These are phyloP conservation scores for Parazoanthus darwini DNA, from an alignment of 92 coral and sea anemone species.

Conservation along the genomic window DNA sequence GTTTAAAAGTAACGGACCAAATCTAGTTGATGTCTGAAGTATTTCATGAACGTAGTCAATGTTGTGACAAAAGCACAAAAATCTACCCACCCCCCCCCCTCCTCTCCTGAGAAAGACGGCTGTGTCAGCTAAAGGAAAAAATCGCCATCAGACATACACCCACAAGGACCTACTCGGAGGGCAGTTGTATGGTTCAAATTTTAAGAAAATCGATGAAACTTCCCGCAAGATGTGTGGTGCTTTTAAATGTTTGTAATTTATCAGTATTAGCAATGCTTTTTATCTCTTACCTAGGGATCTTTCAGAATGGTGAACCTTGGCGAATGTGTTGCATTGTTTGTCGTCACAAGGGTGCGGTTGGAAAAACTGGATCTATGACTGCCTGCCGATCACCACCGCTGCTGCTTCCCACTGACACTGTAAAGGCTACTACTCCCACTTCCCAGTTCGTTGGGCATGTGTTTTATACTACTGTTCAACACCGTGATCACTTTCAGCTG, in stretches of 20 bases:
- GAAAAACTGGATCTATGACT: neutral
- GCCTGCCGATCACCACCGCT: neutral
- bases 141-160: too few species aligned
- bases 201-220: neutral
- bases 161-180: too few species aligned
- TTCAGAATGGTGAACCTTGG: conserved; percentile 5
- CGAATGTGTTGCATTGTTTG: conserved; percentile 31
- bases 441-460: neutral
- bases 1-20: too few species aligned
- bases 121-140: too few species aligned
- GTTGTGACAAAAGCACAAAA: too few species aligned
- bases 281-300: neutral
- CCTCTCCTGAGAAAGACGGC: too few species aligned
- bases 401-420: neutral
- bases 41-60: too few species aligned
- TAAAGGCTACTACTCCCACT: neutral
- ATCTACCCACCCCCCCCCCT: too few species aligned
- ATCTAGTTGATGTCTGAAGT: too few species aligned
- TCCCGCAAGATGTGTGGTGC: neutral
- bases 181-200: neutral
- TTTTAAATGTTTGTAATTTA: neutral
- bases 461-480: conserved; percentile 5
- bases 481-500: conserved; percentile 3
- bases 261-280: neutral
- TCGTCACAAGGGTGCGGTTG: neutral